A percentile compares a stretch with the other conserved stretches of the same genome.
Evolutionary conservation across 2,797 vertebrate species (phyloP).

Genomic region (Cygnus olor): DNA sequence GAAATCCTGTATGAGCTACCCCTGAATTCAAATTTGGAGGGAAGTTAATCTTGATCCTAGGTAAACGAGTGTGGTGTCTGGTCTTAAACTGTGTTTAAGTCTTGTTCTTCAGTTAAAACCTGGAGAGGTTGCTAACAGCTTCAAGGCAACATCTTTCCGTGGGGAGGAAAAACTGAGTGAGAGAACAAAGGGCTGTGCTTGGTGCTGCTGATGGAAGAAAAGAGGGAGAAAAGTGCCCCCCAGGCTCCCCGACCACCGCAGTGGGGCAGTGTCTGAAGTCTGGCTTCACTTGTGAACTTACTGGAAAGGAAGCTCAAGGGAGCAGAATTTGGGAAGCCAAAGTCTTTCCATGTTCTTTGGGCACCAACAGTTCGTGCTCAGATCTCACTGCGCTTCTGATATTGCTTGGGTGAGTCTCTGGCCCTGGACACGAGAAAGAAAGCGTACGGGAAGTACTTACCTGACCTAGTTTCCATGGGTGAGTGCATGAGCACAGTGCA

Average conservation of each 20-base stretch:
- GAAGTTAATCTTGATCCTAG: neutral
- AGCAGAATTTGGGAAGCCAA: neutral
- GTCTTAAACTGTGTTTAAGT: neutral
- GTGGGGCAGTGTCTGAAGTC: neutral
- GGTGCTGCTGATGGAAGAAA: neutral
- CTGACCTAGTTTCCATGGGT: neutral
- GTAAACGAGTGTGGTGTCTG: neutral
- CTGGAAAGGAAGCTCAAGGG: neutral
- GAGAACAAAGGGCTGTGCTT: neutral
- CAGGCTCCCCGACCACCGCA: neutral
- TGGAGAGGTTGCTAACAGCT: neutral
- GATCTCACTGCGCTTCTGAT: too few relatives aligned
- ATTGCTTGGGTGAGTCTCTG: neutral
- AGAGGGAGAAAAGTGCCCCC: neutral
- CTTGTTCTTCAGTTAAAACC: neutral
- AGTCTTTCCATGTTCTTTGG: neutral
- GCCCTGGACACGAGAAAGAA: neutral
- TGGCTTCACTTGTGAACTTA: neutral
- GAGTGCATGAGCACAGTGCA: slow-evolving; percentile 12
- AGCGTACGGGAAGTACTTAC: neutral
- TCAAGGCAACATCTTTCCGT: neutral
- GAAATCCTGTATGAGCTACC: neutral
- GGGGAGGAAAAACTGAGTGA: neutral
- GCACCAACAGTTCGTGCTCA: neutral
- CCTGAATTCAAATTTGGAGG: neutral